Evolutionary conservation across 2,113 vertebrate species (phyloP).

Genomic region (Hypocryptadius cinnamomeus): DNA sequence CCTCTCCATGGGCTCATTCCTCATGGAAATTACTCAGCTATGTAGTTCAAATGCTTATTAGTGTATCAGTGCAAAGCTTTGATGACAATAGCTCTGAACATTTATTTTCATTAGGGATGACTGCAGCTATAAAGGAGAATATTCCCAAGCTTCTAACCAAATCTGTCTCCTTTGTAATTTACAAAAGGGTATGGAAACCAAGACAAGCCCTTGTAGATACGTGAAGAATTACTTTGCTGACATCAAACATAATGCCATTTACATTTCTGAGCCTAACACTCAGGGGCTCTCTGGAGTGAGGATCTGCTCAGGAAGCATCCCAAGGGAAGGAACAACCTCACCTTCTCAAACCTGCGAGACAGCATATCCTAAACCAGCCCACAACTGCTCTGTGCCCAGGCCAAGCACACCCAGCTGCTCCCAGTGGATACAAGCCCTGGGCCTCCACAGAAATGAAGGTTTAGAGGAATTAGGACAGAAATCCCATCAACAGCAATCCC

Average conservation of each 20-base stretch:
- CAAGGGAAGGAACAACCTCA: not conserved
- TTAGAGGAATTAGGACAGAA: not conserved
- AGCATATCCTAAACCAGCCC: accelerated
- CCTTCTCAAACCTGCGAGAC: accelerated
- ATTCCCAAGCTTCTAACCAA: not conserved
- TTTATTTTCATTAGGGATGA: not conserved
- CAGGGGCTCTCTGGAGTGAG: not conserved
- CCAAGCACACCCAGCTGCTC: not conserved
- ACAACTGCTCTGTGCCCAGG: not conserved
- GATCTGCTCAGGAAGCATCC: not conserved
- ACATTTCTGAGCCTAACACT: not conserved
- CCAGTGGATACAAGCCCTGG: not conserved
- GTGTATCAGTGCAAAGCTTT: not conserved
- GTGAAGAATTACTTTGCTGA: not conserved
- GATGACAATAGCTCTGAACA: not conserved
- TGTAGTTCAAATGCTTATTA: conserved; percentile 5
- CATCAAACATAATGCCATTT: not conserved
- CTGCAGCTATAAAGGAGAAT: not conserved
- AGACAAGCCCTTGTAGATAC: not conserved
- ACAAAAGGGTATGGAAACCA: not conserved
- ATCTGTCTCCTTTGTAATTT: not conserved
- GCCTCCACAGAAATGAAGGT: not conserved
- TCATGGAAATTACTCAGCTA: not conserved
- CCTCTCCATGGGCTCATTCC: not conserved
- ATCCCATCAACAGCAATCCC: not conserved